These are phyloP conservation scores for Phengaris arion DNA, from an alignment of 2,888 invertebrate species.

Conservation along the genomic window DNA sequence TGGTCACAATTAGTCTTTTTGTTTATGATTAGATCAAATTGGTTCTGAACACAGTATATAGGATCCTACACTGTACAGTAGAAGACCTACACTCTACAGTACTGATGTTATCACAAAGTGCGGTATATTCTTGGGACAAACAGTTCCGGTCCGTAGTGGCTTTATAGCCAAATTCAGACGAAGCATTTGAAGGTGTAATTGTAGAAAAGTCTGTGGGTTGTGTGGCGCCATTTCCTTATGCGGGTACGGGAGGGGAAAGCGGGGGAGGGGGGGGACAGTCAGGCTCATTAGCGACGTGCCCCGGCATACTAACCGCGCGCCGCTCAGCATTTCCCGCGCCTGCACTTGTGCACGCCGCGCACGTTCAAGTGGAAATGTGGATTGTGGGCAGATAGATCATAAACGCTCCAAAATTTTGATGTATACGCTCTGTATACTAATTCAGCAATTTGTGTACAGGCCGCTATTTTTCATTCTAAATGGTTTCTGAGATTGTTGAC, in stretches of 20 bases:
- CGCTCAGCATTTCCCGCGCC: background rate
- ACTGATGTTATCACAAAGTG: background rate
- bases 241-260: background rate
- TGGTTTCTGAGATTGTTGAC: background rate
- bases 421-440: conserved; percentile 1
- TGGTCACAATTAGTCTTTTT: no score
- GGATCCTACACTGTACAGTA: background rate
- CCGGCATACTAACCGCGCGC: background rate
- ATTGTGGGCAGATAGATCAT: background rate
- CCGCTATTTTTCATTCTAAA: background rate
- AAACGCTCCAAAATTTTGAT: conserved; percentile 1
- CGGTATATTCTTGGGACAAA: background rate
- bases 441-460: background rate
- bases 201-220: conserved; percentile 4
- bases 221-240: background rate
- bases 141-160: background rate
- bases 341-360: background rate
- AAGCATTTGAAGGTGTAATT: background rate
- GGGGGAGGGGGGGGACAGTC: background rate
- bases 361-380: background rate
- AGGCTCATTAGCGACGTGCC: conserved; percentile 12
- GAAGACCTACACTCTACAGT: background rate
- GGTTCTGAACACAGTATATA: background rate
- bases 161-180: conserved; percentile 1
- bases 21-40: no score